Evolutionary conservation across 2,797 vertebrate species (phyloP).

Genomic region (Acomys russatus): DNA sequence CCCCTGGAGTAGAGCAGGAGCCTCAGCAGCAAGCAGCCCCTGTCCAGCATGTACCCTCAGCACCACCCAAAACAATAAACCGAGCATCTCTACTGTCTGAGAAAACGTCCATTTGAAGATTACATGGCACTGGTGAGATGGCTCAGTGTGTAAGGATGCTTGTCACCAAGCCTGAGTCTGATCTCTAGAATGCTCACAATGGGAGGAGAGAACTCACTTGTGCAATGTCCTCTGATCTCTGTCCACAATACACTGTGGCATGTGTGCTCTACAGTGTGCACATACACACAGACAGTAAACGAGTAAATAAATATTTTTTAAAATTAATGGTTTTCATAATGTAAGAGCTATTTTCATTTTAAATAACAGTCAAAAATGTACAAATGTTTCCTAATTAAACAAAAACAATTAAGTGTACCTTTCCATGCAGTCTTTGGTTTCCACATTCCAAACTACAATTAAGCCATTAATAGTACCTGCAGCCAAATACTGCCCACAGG

Average conservation of each 20-base stretch:
- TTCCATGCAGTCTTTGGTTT: constrained; percentile 93
- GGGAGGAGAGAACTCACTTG: not conserved
- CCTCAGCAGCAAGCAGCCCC: not conserved
- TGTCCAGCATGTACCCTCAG: not conserved
- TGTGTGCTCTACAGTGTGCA: not conserved
- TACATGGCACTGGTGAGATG: not conserved
- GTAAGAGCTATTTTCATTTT: constrained; percentile 10
- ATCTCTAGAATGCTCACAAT: not conserved
- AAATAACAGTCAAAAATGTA: constrained; percentile 44
- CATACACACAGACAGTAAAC: not conserved
- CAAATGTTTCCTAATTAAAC: constrained; percentile 44
- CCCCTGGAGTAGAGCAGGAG: not conserved
- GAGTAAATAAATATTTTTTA: not conserved
- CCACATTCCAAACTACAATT: constrained; percentile 93
- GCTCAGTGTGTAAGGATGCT: not conserved
- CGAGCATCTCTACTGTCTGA: not conserved
- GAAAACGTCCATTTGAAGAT: constrained; percentile 58
- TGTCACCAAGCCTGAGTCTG: not conserved
- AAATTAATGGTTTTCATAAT: constrained; percentile 47
- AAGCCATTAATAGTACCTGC: constrained; percentile 93
- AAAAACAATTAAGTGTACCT: constrained; percentile 90
- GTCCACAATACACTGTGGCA: not conserved
- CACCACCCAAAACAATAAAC: not conserved
- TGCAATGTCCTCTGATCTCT: not conserved
- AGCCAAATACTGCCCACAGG: constrained; percentile 94